phyloP scores from a whole-genome alignment of 2,797 vertebrate species.

The Argya squamiceps region DNA sequence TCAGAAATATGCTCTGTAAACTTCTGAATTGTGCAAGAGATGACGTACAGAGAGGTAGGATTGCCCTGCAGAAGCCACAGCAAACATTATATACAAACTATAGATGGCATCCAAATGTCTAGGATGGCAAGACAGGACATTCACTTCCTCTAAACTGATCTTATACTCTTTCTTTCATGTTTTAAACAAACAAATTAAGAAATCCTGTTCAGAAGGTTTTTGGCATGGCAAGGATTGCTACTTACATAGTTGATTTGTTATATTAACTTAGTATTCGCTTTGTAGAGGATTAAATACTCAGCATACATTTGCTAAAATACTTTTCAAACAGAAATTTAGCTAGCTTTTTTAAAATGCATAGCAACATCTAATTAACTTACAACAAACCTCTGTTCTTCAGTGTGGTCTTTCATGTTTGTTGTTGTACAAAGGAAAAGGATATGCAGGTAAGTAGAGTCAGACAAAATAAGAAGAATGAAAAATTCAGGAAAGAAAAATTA shows the following conservation, averaged over 20 bases:
- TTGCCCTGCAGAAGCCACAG: neutral
- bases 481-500: neutral
- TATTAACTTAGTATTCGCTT: neutral
- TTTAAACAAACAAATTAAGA: neutral
- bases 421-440: neutral
- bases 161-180: neutral
- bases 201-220: neutral
- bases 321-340: constrained; percentile 15
- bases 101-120: neutral
- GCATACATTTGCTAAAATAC: neutral
- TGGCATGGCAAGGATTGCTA: neutral
- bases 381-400: neutral
- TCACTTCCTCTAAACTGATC: neutral
- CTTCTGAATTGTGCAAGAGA: neutral
- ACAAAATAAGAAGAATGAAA: neutral
- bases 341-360: neutral
- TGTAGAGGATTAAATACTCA: neutral
- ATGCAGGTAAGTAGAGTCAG: neutral
- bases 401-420: neutral
- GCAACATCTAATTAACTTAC: neutral
- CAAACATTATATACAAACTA: neutral
- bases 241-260: neutral
- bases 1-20: neutral
- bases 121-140: neutral
- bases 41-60: neutral